Percentiles rank a stretch among this genome's conserved stretches.
phyloP scores from a whole-genome alignment of 2,888 invertebrate genomes.

The Phyto melanocephala region DNA sequence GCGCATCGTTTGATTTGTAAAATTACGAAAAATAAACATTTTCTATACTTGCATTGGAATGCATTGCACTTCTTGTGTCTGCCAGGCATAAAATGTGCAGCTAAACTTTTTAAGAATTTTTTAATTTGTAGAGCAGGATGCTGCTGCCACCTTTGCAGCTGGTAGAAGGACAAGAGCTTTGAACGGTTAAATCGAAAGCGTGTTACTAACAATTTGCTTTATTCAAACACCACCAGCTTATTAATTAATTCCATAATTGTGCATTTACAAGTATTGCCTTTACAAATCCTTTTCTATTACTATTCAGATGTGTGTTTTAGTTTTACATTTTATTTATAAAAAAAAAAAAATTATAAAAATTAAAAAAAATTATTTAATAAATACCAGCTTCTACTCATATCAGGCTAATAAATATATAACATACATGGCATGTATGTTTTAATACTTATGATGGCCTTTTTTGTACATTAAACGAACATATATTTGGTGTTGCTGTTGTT shows the following conservation, averaged over 20 bases:
- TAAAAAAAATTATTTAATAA: conserved; percentile 38
- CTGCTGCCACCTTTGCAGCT: too few relatives aligned
- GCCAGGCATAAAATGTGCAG: conserved; percentile 58
- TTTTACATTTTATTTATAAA: conserved; percentile 35
- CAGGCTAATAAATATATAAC: conserved; percentile 46
- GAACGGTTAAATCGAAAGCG: conserved; percentile 53
- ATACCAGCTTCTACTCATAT: background rate
- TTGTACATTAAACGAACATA: too few relatives aligned
- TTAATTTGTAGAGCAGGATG: background rate
- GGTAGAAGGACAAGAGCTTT: conserved; percentile 12
- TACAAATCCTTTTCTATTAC: conserved; percentile 46
- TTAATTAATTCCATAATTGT: conserved; percentile 64
- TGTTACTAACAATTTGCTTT: conserved; percentile 28
- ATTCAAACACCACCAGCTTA: conserved; percentile 51
- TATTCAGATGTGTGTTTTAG: background rate
- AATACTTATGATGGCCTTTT: too few relatives aligned
- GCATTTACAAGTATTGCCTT: conserved; percentile 54
- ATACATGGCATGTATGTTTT: background rate
- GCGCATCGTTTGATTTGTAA: conserved; percentile 66
- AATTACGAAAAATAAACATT: conserved; percentile 42
- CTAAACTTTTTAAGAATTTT: conserved; percentile 33
- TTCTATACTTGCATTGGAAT: conserved; percentile 38
- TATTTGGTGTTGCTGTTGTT: conserved; percentile 6
- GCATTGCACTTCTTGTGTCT: conserved; percentile 42
- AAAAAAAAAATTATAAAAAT: too few relatives aligned